Conservation (phyloP, 2,113 vertebrate genomes). For the Nyctibius bracteatus region DNA sequence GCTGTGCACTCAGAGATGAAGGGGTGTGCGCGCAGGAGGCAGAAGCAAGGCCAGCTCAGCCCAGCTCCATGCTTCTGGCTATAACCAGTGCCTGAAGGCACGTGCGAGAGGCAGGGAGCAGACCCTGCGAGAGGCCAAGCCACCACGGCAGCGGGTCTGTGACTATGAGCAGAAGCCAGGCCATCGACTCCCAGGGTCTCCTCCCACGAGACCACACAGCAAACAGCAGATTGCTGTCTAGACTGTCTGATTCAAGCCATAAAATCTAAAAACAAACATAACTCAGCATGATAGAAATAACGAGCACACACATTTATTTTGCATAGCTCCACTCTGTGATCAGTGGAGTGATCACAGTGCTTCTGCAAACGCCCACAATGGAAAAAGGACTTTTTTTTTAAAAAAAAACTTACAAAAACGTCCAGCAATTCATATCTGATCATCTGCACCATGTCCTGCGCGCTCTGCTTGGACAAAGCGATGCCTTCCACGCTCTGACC, state of each 20-base stretch:
- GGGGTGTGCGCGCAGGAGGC: not conserved
- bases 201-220: not conserved
- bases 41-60: not conserved
- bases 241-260: not conserved
- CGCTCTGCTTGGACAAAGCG: constrained; percentile 46
- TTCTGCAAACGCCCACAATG: not conserved
- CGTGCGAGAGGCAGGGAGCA: not conserved
- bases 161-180: not conserved
- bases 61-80: not conserved
- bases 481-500: constrained; percentile 45
- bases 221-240: not conserved
- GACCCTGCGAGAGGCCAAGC: not conserved
- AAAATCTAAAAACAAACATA: not conserved
- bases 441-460: constrained; percentile 65
- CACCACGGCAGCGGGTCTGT: not conserved
- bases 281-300: not conserved
- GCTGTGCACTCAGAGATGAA: not conserved
- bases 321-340: not conserved
- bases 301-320: fast-evolving
- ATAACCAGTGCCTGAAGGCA: not conserved
- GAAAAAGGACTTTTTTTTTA: not conserved
- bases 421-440: constrained; percentile 74
- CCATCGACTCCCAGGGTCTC: not conserved
- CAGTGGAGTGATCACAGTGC: no score
- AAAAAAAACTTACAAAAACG: constrained; percentile 85